phyloP scores from a whole-genome alignment of 2,797 vertebrate species.

The Gadopsis bispinosus region DNA sequence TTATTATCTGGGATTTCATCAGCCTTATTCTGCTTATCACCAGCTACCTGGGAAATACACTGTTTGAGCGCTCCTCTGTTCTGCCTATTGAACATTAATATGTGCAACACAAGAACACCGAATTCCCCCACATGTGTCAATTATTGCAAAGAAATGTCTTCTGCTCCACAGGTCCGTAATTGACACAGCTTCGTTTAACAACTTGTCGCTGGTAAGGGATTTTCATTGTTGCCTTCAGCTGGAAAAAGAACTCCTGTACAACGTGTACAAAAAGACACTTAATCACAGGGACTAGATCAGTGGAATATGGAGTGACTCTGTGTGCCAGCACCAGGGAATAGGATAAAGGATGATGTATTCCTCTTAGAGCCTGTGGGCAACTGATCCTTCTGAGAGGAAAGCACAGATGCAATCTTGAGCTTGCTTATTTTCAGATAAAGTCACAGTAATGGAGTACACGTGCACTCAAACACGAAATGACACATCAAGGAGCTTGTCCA shows the following conservation, averaged over 20 bases:
- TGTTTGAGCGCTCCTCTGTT: slow-evolving; percentile 5
- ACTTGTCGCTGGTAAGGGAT: slow-evolving; percentile 22
- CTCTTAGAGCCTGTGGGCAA: slow-evolving; percentile 20
- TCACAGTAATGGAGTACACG: slow-evolving; percentile 10
- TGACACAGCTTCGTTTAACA: slow-evolving; percentile 38
- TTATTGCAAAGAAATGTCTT: slow-evolving; percentile 31
- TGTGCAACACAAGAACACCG: slow-evolving; percentile 15
- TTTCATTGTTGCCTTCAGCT: slow-evolving; percentile 31
- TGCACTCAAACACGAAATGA: slow-evolving; percentile 31
- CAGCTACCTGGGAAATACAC: neutral
- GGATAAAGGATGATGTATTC: slow-evolving; percentile 45
- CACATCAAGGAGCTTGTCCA: slow-evolving; percentile 32
- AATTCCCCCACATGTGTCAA: neutral
- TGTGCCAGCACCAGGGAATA: slow-evolving; percentile 34
- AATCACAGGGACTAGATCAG: slow-evolving; percentile 49
- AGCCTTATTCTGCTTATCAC: neutral
- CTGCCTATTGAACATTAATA: slow-evolving; percentile 8
- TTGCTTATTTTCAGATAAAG: slow-evolving; percentile 47
- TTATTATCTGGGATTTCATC: neutral
- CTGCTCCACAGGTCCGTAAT: slow-evolving; percentile 30
- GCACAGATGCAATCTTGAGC: slow-evolving; percentile 54
- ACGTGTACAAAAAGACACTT: slow-evolving; percentile 36
- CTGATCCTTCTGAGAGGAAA: slow-evolving; percentile 36
- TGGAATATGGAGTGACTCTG: slow-evolving; percentile 32
- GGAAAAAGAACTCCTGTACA: slow-evolving; percentile 25